phyloP scores from a whole-genome alignment of 2,113 vertebrate species.

The Caretta caretta region DNA sequence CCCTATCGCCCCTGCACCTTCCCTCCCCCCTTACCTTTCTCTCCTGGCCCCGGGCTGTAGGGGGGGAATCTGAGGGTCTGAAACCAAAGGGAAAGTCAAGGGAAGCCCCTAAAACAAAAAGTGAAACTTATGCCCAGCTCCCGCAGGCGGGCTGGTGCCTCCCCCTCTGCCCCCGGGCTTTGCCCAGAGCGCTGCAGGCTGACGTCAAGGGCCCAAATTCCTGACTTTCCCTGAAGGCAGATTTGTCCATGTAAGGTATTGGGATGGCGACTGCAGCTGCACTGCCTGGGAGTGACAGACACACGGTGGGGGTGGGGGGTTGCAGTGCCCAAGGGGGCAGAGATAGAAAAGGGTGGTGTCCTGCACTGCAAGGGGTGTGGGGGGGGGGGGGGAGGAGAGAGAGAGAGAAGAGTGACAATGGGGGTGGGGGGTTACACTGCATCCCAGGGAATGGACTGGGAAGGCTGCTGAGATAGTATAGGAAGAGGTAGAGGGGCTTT shows the following conservation, averaged over 20 bases:
- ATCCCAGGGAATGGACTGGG: not conserved
- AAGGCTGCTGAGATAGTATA: not conserved
- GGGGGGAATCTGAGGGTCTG: not conserved
- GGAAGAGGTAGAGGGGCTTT: not conserved
- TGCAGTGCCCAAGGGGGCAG: not conserved
- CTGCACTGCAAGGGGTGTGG: not conserved
- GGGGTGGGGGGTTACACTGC: not conserved
- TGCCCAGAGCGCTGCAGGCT: constrained; percentile 71
- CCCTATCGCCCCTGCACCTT: too few relatives aligned
- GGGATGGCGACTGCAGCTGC: not conserved
- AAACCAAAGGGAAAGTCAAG: not conserved
- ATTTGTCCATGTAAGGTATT: constrained; percentile 84
- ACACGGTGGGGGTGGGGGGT: not conserved
- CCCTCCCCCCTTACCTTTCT: not conserved
- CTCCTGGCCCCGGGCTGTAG: too few relatives aligned
- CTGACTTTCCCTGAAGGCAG: constrained; percentile 77
- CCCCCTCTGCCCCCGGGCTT: constrained; percentile 51
- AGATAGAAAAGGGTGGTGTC: not conserved
- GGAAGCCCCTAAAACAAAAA: constrained; percentile 72
- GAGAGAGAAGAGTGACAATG: not conserved
- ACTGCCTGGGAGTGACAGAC: not conserved
- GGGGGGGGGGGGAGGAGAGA: too few relatives aligned
- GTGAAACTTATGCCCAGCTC: constrained; percentile 71
- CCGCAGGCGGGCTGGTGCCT: constrained; percentile 57
- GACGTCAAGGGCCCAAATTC: constrained; percentile 83